phyloP scores from a whole-genome alignment of 2,888 invertebrate genomes.

The Arenicola marina region DNA sequence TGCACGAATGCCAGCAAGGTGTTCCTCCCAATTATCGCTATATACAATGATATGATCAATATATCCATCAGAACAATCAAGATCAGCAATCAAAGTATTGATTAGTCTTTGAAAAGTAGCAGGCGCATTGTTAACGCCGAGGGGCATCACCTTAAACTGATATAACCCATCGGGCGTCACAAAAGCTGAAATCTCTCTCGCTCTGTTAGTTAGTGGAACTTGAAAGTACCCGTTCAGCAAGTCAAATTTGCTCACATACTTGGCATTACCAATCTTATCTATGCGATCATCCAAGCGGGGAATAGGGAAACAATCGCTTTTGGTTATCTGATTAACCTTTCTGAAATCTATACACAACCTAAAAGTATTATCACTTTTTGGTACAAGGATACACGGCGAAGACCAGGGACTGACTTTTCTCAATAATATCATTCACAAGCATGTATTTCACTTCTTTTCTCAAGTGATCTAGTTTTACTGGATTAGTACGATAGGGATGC shows the following conservation, averaged over 20 bases:
- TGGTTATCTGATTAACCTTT: constrained; percentile 35
- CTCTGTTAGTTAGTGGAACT: too few species aligned
- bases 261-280: constrained; percentile 33
- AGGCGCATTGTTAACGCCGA: background rate
- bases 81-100: background rate
- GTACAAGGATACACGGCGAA: constrained; percentile 31
- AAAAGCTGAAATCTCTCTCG: too few species aligned
- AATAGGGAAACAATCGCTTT: constrained; percentile 35
- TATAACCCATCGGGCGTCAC: too few species aligned
- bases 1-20: background rate
- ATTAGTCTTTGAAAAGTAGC: constrained; percentile 2
- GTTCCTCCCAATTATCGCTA: background rate
- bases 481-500: constrained; percentile 8
- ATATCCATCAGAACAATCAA: background rate
- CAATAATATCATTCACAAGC: constrained; percentile 37
- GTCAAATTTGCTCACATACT: constrained; percentile 36
- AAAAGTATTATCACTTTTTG: constrained; percentile 5
- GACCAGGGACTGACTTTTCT: constrained; percentile 35
- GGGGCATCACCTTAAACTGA: too few species aligned
- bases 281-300: constrained; percentile 39
- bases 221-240: constrained; percentile 32
- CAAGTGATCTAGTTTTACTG: constrained; percentile 13
- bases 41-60: constrained; percentile 4
- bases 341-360: constrained; percentile 35
- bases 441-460: constrained; percentile 31